Evolutionary conservation across 2,888 invertebrate genomes (phyloP), one percentile per base, ranked within the genome.

Genomic region (Peribatodes rhomboidaria): DNA sequence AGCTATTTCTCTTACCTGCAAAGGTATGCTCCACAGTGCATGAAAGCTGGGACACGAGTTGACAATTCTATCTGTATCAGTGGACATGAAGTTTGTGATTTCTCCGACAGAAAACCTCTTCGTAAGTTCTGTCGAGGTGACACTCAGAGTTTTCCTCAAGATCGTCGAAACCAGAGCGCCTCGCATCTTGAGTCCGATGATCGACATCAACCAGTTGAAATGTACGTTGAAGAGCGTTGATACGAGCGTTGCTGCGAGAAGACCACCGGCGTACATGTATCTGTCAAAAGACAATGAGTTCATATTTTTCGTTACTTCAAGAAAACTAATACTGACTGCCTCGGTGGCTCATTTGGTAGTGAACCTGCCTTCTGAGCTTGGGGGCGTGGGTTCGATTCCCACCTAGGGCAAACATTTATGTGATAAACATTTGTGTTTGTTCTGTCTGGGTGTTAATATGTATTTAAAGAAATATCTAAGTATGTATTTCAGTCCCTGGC

Each of bases 21-120:
- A 94, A 7, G 99, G 99, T 81, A 99, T 97, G 87, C 98, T 99
- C 99, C 99, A 99, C 73, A 99, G 94, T 6, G 98, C 96, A 90
- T 99, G 99, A 85, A 99, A 99, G 89, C 98, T 98, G 2, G 98
- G 96, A 87, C 98, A 98, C 20, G 99, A 97, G 87, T 99, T 99
- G 0, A 98, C 97, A 73, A 99, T 97, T 73, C 99, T 95, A 84
- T 99, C 98, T 0, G 97, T 97, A 85, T 99, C 99, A 0, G 98
- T 98, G 33, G 98, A 99, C 97, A 99, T 98, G 75, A 98, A 97
- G 89, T 99, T 99, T 1, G 99, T 95, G 62, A 99, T 96, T 92
- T 99, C 97, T 0, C 99, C 99, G 42, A 96, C 94, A 13, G 94
- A 94, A 77, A 78, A 94, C 73, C 77, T 87, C 74, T 76, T 94